These are phyloP conservation scores for Pelmatolapia mariae DNA, from an alignment of 2,113 vertebrate species.

Conservation along the genomic window DNA sequence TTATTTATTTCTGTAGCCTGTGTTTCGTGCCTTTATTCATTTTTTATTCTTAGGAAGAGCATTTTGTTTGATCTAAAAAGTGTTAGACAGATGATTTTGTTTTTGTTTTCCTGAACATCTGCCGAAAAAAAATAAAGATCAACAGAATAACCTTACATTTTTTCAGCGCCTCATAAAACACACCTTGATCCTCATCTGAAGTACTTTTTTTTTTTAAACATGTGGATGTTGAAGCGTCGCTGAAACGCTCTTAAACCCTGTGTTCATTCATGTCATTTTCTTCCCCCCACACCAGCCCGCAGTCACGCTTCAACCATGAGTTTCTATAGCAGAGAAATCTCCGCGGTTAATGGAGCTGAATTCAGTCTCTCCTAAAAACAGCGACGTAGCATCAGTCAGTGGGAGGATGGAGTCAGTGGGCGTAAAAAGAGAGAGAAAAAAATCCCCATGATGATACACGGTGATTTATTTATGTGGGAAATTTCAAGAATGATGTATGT, in stretches of 20 bases:
- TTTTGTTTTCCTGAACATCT: not conserved
- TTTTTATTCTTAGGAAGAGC: not conserved
- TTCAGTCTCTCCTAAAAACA: not conserved
- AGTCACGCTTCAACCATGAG: not conserved
- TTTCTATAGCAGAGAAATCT: slow-evolving; percentile 12
- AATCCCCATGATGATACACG: not conserved
- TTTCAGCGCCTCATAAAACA: not conserved
- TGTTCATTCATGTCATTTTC: not conserved
- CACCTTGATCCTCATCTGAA: not conserved
- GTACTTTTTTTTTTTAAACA: not conserved
- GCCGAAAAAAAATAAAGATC: not conserved
- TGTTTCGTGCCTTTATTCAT: not conserved
- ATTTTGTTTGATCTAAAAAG: not conserved
- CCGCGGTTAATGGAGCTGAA: not conserved
- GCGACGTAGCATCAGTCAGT: not conserved
- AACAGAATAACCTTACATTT: not conserved
- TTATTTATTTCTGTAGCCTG: not conserved
- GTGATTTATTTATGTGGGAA: not conserved
- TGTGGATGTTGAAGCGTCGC: not conserved
- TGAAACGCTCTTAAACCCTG: not conserved
- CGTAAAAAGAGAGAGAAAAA: not conserved
- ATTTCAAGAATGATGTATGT: not conserved
- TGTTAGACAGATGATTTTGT: not conserved
- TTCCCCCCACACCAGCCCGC: not conserved
- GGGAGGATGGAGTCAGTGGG: not conserved